Base-by-base conservation (phyloP, 2,113 vertebrate species). In the Syngnathus scovelli region DNA sequence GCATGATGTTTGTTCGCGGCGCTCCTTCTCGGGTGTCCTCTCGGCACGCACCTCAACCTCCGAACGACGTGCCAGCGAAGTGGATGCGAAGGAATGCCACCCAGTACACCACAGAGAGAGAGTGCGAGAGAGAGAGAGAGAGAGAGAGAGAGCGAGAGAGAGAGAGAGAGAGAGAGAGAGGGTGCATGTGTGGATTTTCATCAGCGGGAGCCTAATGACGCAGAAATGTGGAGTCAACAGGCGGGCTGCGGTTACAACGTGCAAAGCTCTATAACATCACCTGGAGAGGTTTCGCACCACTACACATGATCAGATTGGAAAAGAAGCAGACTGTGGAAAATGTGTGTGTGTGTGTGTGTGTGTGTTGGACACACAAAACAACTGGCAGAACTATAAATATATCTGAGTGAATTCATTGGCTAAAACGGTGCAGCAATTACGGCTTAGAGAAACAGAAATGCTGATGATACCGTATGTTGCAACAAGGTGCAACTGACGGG, bases 41-140 rank as follows among this genome's bases (percentile, higher is more conserved):
- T 72, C 73, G 37, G 74, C 62, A 61, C 56, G 74, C 74, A 83
- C 48, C 71, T 79, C 78, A 78, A 54, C 67, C 83, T 79, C 85
- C 63, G 54, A 80, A 77, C 80, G 78, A 61, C 67, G 74, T 72
- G 70, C 56, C 67, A 4, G 62, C 67, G 73, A 75, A 7, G 61
- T 71, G 76, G 77, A 80, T 85, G 85, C 81, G 72, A 78, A 78
- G 85, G 86, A 87, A 88, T 86, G 83, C 46, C 51, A 19, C 73
- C 1, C 70, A 1, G 44, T 61, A 7, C 60, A 7, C 55, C 18
- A 12, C 39, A 2, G 41, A 19, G 55, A 11, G 2, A 43, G 9
- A 43, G 9, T 1, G 38, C 39, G 19, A 59, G 18, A 18, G n/a
- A 39, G 23, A 68, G 59, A 33, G 59, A 37, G 58, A 15, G 56